Conservation (phyloP, 2,888 invertebrate species). For the Notodonta ziczac region DNA sequence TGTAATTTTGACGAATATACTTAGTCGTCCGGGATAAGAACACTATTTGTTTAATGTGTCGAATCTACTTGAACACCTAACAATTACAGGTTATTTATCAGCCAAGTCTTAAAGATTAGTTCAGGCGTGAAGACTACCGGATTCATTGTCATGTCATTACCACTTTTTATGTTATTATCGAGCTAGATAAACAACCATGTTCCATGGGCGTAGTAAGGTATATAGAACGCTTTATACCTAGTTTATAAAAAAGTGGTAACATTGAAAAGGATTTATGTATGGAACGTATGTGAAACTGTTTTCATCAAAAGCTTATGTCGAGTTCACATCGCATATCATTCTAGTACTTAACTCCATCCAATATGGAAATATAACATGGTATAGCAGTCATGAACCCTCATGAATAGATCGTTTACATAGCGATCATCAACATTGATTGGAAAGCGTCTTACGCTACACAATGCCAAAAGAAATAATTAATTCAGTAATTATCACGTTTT, state of each 20-base stretch:
- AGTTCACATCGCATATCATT: too few relatives aligned
- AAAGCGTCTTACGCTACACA: slow-evolving; percentile 43
- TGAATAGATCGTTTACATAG: slow-evolving; percentile 48
- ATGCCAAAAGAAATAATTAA: slow-evolving; percentile 39
- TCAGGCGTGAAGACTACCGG: background rate
- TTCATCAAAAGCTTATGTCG: too few relatives aligned
- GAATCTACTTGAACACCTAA: background rate
- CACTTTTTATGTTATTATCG: background rate
- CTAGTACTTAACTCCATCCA: too few relatives aligned
- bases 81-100: background rate
- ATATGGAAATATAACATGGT: background rate
- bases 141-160: background rate
- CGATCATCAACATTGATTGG: slow-evolving; percentile 53
- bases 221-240: too few relatives aligned
- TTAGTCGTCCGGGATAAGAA: too few relatives aligned
- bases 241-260: too few relatives aligned
- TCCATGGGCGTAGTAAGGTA: too few relatives aligned
- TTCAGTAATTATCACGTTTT: slow-evolving; percentile 47
- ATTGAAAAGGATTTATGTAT: too few relatives aligned
- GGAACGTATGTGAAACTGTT: too few relatives aligned
- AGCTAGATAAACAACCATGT: background rate
- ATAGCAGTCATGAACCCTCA: background rate
- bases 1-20: too few relatives aligned
- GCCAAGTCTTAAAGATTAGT: background rate
- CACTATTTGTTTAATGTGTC: background rate